Base-by-base conservation (phyloP, 2,888 invertebrate genomes). In the Noctua janthe region DNA sequence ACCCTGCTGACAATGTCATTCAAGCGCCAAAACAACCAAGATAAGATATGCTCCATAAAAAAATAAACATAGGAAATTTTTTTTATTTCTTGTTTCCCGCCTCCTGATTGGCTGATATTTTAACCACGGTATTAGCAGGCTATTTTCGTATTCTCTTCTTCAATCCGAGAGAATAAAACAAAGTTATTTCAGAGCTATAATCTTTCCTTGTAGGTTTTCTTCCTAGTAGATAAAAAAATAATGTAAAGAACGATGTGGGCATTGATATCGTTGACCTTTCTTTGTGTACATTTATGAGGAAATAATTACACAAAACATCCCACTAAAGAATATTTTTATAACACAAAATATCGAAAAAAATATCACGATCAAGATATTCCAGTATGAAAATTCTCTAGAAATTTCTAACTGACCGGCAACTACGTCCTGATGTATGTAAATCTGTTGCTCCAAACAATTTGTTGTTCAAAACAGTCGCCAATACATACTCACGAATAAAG, bases 401-500 rank as follows among this genome's bases (percentile, higher is more conserved):
- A 71, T 39, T 51, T 49, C 29, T 10, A 56, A 59, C 73, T 67
- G 73, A 71, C 51, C 56, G 0, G 20, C 29, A 43, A 20, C 29
- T 35, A 49, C 5, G 39, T 39, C n/a, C 13, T 47, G 64, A 59
- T 74, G 47, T 62, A 74, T 67, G 74, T 59, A 87, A 84, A 87
- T 87, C 1, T 56, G 47, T 74, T 43, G 72, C 54, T 54, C 15
- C 80, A 35, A 67, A 75, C 66, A 69, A 76, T 87, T 83, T 73
- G 23, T 43, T 39, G 62, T 76, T 72, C 47, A 66, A 74, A 78
- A 76, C 69, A 73, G 62, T 67, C 51, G 56, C 74, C 70, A 62
- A 85, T 84, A 75, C 76, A 72, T 76, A 35, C 54, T 71, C 72
- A 74, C 35, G 78, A 86, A 88, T 84, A 83, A 64, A 80, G 56